Evolutionary conservation across 2,113 vertebrate species (phyloP).

Genomic region (Caretta caretta): DNA sequence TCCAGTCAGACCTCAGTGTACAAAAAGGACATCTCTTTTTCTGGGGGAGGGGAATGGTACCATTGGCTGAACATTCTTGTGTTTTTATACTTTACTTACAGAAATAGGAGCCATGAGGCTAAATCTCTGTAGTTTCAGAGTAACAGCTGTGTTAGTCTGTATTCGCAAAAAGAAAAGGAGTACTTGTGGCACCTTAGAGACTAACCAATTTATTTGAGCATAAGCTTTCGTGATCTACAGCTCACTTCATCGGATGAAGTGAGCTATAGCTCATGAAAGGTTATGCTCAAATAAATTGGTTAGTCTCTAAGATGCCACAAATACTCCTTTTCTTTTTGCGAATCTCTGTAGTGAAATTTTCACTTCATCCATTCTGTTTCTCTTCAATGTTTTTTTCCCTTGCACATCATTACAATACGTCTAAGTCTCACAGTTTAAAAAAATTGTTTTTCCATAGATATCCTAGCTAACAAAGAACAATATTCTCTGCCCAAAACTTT

Average conservation of each 20-base stretch:
- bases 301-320: no score
- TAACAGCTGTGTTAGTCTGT: no score
- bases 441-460: not conserved
- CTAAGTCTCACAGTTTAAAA: not conserved
- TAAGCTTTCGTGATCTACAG: no score
- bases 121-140: not conserved
- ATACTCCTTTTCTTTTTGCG: no score
- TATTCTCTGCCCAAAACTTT: not conserved
- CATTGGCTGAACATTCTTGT: constrained; percentile 30
- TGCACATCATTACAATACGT: not conserved
- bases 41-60: constrained; percentile 16
- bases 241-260: no score
- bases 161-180: no score
- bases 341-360: not conserved
- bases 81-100: constrained; percentile 58
- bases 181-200: no score
- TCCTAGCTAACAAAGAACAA: not conserved
- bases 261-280: no score
- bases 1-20: constrained; percentile 42
- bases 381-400: not conserved
- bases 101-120: constrained; percentile 3
- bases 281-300: no score
- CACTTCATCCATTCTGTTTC: not conserved
- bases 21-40: constrained; percentile 23
- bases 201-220: no score